Evolutionary conservation across 2,888 invertebrate species (phyloP), one percentile per base, ranked within the genome.

Genomic region (Myopa testacea): DNA sequence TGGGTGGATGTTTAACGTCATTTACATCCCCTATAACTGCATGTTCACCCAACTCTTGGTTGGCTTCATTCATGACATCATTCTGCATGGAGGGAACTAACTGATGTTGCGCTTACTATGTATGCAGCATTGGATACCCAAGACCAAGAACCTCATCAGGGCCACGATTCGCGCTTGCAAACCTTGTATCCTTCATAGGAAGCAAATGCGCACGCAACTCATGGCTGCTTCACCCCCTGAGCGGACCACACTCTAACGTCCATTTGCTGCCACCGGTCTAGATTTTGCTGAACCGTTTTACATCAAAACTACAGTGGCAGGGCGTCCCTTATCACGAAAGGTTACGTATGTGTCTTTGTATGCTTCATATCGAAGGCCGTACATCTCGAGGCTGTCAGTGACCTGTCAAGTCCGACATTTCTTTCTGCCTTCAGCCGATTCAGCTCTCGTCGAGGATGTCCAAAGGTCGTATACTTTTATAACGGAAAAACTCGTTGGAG

Each of bases 281-380:
- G 80, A 81, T 45, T 81, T 81, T 50, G 80, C 79, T 5, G 77
- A 80, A 5, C 80, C 80, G 4, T 80, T 80, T 50, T 78, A 78
- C 3, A 78, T 79, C 1, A 81, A 79, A 78, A 65, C 12, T 80
- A 74, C 62, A 55, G 68, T 3, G 81, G 78, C 8, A 65, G 80
- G 55, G 70, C 62, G 1, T 80, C 78, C 58, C 74, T 76, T 1
- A 75, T 79, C 4, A 79, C 79, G 0, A 79, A 79, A 69, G 77
- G 80, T 4, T 81, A 80, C 55, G 80, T 79, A 0, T 79, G 80
- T 38, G 60, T 81, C 3, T 80, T 81, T 34, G 76, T 80, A 4
- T 81, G 80, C 26, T 81, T 81, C 26, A 26, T 73, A 6, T 79
- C 78, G 0, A 80, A 78, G 34, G 81, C 80, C 5, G 78, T 81